Percentiles rank a stretch among this genome's conserved stretches.
Evolutionary conservation across 2,888 invertebrate species (phyloP).

Genomic region (Penaeus monodon): DNA sequence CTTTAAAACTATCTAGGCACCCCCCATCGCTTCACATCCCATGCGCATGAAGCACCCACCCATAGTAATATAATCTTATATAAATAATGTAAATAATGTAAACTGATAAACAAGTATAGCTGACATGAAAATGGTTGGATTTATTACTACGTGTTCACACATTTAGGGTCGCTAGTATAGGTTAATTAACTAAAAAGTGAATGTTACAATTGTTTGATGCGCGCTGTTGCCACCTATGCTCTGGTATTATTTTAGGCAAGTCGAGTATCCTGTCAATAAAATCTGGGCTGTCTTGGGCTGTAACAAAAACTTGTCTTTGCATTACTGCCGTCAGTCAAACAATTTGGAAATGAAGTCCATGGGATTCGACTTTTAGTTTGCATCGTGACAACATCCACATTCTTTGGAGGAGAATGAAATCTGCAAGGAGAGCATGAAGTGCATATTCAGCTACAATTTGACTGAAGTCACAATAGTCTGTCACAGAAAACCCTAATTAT

Average conservation of each 20-base stretch:
- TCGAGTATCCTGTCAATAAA: not conserved
- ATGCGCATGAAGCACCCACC: too few relatives aligned
- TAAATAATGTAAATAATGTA: too few relatives aligned
- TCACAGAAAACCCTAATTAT: too few relatives aligned
- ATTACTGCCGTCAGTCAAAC: not conserved
- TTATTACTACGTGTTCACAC: too few relatives aligned
- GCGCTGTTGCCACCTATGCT: constrained; percentile 12
- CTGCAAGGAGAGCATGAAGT: constrained; percentile 8
- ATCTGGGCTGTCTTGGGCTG: constrained; percentile 5
- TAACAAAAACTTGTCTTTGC: constrained; percentile 10
- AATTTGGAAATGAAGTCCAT: constrained; percentile 10
- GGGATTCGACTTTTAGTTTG: constrained; percentile 7
- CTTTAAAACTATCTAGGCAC: too few relatives aligned
- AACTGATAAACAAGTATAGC: too few relatives aligned
- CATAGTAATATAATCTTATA: too few relatives aligned
- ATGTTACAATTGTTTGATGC: constrained; percentile 15
- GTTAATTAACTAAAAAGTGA: not conserved
- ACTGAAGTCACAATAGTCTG: too few relatives aligned
- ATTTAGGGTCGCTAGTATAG: too few relatives aligned
- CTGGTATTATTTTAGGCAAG: constrained; percentile 13
- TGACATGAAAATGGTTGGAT: too few relatives aligned
- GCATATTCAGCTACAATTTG: not conserved
- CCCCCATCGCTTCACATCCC: too few relatives aligned
- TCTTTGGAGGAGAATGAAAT: not conserved
- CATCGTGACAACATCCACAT: not conserved